Conservation (phyloP, 2,888 invertebrate species). For the Cepaea hortensis region DNA sequence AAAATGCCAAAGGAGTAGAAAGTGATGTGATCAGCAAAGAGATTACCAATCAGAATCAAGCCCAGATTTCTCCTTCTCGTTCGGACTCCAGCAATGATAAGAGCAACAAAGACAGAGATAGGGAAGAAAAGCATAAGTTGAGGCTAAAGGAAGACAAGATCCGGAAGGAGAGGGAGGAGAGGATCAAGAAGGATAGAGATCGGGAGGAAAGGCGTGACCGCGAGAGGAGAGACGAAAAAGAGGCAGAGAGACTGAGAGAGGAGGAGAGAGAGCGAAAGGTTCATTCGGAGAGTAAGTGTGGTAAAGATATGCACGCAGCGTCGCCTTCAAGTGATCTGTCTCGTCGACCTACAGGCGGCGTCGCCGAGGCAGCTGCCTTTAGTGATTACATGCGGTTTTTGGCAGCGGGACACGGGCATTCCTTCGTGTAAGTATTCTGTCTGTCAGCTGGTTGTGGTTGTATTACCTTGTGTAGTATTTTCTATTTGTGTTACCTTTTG, state of each 20-base stretch:
- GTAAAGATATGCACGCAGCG: constrained; percentile 14
- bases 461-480: neutral
- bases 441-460: neutral
- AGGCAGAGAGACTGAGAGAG: constrained; percentile 32
- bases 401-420: constrained; percentile 53
- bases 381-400: constrained; percentile 58
- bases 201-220: constrained; percentile 35
- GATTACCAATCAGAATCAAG: neutral
- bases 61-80: neutral
- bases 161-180: constrained; percentile 31
- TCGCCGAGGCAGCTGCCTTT: constrained; percentile 53
- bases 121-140: constrained; percentile 28
- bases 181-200: constrained; percentile 25
- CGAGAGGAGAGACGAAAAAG: constrained; percentile 41
- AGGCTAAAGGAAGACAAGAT: constrained; percentile 31
- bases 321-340: constrained; percentile 11
- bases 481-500: no score
- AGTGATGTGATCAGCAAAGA: neutral
- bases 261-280: constrained; percentile 46
- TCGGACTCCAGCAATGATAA: neutral
- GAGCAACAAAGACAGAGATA: constrained; percentile 22
- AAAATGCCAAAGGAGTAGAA: neutral
- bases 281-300: neutral
- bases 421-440: constrained; percentile 53
- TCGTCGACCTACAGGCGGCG: constrained; percentile 27